Conservation (phyloP, 2,797 vertebrate species). For the Alca torda region DNA sequence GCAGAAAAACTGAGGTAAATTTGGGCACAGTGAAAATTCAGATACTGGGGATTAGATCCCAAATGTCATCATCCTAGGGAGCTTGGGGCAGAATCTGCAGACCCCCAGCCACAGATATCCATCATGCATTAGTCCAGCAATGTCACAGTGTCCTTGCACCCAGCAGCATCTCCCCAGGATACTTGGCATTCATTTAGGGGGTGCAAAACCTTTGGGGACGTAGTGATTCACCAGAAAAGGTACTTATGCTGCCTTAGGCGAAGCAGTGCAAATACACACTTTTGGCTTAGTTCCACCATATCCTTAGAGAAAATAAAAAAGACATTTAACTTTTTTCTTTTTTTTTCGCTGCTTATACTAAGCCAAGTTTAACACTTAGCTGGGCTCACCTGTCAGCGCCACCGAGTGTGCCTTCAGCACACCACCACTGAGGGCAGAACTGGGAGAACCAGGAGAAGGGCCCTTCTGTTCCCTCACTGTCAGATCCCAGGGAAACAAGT, state of each 20-base stretch:
- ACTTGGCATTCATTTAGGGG: not conserved
- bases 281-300: not conserved
- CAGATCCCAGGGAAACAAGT: not conserved
- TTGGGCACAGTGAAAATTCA: not conserved
- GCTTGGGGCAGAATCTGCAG: not conserved
- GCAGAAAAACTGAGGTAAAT: not conserved
- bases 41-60: not conserved
- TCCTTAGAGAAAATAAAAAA: constrained; percentile 15
- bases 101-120: not conserved
- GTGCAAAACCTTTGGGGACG: not conserved
- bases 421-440: not conserved
- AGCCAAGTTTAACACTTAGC: not conserved
- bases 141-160: not conserved
- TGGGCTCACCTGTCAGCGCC: not conserved
- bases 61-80: not conserved
- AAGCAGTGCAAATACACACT: not conserved
- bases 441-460: not conserved
- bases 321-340: not conserved
- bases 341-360: not conserved
- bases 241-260: not conserved
- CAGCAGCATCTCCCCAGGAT: not conserved
- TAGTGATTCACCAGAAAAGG: not conserved
- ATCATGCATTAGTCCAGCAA: not conserved
- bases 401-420: not conserved
- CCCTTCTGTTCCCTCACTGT: not conserved